A percentile compares a stretch with the other conserved stretches of the same genome.
phyloP scores from a whole-genome alignment of 2,888 invertebrate genomes.

The Chloromyia formosa region DNA sequence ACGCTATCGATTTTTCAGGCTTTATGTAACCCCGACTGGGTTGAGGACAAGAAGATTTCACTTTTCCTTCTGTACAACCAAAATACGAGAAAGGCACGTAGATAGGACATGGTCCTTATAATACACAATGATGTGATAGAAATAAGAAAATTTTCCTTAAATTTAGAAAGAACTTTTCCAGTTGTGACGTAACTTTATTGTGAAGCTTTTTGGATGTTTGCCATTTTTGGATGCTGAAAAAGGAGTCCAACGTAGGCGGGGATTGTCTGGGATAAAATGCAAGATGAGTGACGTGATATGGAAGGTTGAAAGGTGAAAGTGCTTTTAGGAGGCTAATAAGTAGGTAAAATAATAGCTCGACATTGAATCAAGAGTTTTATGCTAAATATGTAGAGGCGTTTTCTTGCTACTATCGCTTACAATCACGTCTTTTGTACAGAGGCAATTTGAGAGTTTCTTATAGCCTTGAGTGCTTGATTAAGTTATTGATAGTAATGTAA shows the following conservation, averaged over 20 bases:
- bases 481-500: too few relatives aligned
- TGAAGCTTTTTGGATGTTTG: conserved; percentile 16
- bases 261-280: background rate
- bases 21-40: conserved; percentile 4
- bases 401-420: too few relatives aligned
- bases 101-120: conserved; percentile 5
- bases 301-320: conserved; percentile 29
- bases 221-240: conserved; percentile 2
- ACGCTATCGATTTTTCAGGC: conserved; percentile 13
- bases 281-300: conserved; percentile 1
- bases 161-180: background rate
- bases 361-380: background rate
- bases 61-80: background rate
- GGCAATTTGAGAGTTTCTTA: too few relatives aligned
- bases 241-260: background rate
- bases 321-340: background rate
- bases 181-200: background rate
- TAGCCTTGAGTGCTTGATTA: too few relatives aligned
- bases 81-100: background rate
- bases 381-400: too few relatives aligned
- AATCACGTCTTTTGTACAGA: too few relatives aligned
- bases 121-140: background rate
- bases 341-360: background rate
- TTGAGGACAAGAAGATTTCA: background rate
- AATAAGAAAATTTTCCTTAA: background rate